Percentiles rank a stretch among this genome's conserved stretches.
phyloP scores from a whole-genome alignment of 2,797 vertebrate species.

The Taenioides sp. region DNA sequence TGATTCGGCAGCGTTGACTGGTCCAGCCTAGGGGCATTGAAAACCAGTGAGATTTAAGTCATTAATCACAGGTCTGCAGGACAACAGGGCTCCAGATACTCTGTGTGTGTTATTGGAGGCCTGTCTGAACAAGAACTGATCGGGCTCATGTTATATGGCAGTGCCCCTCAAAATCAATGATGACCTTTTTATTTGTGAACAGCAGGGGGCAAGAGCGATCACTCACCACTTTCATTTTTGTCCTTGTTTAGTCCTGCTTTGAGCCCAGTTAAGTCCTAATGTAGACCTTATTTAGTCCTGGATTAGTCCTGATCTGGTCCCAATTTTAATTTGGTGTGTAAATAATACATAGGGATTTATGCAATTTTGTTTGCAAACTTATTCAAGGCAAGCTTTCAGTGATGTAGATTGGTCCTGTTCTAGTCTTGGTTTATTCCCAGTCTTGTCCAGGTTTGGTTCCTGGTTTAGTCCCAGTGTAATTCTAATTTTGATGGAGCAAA shows the following conservation, averaged over 20 bases:
- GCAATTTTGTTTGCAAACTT: too few relatives aligned
- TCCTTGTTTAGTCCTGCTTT: not conserved
- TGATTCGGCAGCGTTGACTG: conserved; percentile 61
- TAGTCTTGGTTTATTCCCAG: too few relatives aligned
- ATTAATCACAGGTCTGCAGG: conserved; percentile 72
- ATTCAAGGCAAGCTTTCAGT: too few relatives aligned
- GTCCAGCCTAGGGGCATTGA: conserved; percentile 50
- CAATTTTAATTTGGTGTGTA: too few relatives aligned
- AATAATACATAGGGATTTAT: too few relatives aligned
- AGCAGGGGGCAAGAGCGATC: not conserved
- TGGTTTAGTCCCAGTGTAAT: too few relatives aligned
- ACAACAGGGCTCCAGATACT: conserved; percentile 28
- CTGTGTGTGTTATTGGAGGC: conserved; percentile 24
- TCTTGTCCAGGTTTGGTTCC: too few relatives aligned
- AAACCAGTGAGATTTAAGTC: conserved; percentile 39
- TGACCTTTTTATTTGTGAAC: conserved; percentile 27
- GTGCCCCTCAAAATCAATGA: conserved; percentile 38
- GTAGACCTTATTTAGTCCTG: too few relatives aligned
- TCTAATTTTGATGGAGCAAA: too few relatives aligned
- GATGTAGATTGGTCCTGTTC: too few relatives aligned
- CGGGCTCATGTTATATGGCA: conserved; percentile 32
- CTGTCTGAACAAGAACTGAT: conserved; percentile 38
- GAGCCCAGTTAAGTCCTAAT: too few relatives aligned
- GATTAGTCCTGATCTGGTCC: too few relatives aligned
- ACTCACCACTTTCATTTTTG: not conserved